Evolutionary conservation across 2,888 invertebrate genomes (phyloP).

Genomic region (Ennomos quercinarius): DNA sequence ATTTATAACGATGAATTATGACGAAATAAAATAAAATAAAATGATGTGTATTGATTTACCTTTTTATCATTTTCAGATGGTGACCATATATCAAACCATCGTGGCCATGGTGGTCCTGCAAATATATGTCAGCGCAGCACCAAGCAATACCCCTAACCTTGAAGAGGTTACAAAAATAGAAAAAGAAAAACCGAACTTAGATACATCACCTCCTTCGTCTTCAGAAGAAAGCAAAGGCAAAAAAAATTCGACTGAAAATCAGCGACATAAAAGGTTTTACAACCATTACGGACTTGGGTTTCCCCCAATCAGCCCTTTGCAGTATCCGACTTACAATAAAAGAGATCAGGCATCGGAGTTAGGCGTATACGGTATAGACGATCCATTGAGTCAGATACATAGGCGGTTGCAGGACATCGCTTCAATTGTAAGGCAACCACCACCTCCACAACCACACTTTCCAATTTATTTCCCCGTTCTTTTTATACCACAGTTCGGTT

Average conservation of each 20-base stretch:
- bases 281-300: conserved; percentile 53
- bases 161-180: conserved; percentile 49
- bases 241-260: conserved; percentile 44
- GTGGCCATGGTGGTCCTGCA: conserved; percentile 57
- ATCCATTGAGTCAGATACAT: conserved; percentile 57
- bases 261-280: conserved; percentile 63
- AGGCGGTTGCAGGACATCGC: conserved; percentile 58
- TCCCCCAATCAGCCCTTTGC: conserved; percentile 52
- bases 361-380: conserved; percentile 50
- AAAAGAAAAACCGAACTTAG: conserved; percentile 43
- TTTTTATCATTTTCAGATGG: conserved; percentile 69
- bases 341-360: conserved; percentile 48
- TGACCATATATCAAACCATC: conserved; percentile 45
- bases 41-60: too few relatives aligned
- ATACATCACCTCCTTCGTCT: conserved; percentile 42
- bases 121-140: conserved; percentile 57
- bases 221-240: conserved; percentile 43
- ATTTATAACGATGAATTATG: too few relatives aligned
- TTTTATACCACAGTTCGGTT: conserved; percentile 56
- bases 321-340: conserved; percentile 47
- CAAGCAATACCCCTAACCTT: conserved; percentile 51
- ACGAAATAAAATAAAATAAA: too few relatives aligned
- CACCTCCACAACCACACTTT: conserved; percentile 48
- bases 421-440: conserved; percentile 48
- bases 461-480: conserved; percentile 62